These are phyloP conservation scores for Drosophila borealis DNA, from an alignment of 2,888 invertebrate species.

Conservation along the genomic window DNA sequence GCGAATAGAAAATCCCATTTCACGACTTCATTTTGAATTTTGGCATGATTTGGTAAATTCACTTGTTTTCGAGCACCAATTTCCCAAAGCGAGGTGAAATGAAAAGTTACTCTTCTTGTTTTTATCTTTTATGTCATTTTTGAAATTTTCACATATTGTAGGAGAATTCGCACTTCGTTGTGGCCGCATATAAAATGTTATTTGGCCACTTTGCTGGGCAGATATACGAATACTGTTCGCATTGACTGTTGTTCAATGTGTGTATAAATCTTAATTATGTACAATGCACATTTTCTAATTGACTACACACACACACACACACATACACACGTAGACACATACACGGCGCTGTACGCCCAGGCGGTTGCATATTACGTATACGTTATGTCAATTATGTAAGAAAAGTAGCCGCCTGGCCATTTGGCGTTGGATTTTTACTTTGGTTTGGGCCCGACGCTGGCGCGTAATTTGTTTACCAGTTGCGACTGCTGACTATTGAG, in stretches of 20 bases:
- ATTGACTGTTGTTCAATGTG: constrained; percentile 62
- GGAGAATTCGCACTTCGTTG: constrained; percentile 14
- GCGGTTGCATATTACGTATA: constrained; percentile 69
- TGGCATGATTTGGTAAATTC: too few relatives aligned
- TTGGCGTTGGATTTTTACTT: constrained; percentile 51
- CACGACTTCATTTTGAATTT: too few relatives aligned
- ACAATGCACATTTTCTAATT: constrained; percentile 78
- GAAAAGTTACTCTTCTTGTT: too few relatives aligned
- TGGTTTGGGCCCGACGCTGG: not conserved
- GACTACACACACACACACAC: constrained; percentile 55
- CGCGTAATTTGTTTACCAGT: constrained; percentile 78
- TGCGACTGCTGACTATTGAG: constrained; percentile 50
- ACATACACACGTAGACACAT: constrained; percentile 11
- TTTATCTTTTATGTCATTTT: too few relatives aligned
- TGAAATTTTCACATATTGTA: not conserved
- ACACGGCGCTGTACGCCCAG: constrained; percentile 14
- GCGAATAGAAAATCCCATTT: too few relatives aligned
- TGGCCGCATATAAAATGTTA: constrained; percentile 6
- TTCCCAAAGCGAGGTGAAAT: too few relatives aligned
- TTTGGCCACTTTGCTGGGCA: constrained; percentile 39
- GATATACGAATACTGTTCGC: constrained; percentile 47
- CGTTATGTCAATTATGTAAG: constrained; percentile 77
- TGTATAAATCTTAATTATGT: constrained; percentile 78
- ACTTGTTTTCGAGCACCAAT: too few relatives aligned
- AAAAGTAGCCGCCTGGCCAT: constrained; percentile 62